Evolutionary conservation across 2,888 invertebrate genomes (phyloP), one percentile per base, ranked within the genome.

Genomic region (Drosophila picticornis): DNA sequence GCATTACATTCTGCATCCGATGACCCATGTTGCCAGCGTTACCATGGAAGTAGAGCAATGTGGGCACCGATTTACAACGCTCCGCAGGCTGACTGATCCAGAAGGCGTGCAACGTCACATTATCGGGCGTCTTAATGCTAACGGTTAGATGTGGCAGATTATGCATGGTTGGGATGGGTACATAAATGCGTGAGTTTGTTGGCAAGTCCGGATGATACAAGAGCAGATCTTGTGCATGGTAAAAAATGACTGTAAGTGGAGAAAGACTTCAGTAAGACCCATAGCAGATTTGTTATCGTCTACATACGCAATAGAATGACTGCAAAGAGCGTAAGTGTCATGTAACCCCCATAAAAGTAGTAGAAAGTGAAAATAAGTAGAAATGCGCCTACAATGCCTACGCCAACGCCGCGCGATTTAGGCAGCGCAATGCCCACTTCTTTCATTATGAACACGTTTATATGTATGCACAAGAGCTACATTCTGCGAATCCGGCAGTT

Each of bases 11-110:
- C 88, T 96, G 96, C 86, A 99, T 94, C 80, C 97, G 96, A 92
- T 99, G 98, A 0, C 99, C 99, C 95, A 99, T 97, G 92, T 99
- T 99, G 19, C 99, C 99, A 61, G 99, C 99, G 95, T 99, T 99
- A 9, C 99, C 99, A 94, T 99, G 99, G 79, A 99, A 96, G 93
- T 97, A 98, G 59, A 99, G 94, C 91, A 99, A 94, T 13, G 98
- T 98, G 0, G 98, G 97, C 61, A 95, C 95, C 88, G 95, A 94
- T 80, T 95, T 95, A 82, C 95, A 95, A 75, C 95, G 95, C 53
- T 95, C 95, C 71, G 94, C 94, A 2, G 95, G 94, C 92, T 97
- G 97, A 85, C 96, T 95, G 74, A 98, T 96, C 88, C 97, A 96
- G 92, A 96, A 97, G 93, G 97, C 95, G 87, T 98, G 97, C 59